phyloP scores from a whole-genome alignment of 1,140 invertebrate genomes.

The Neodiprion pinetum region DNA sequence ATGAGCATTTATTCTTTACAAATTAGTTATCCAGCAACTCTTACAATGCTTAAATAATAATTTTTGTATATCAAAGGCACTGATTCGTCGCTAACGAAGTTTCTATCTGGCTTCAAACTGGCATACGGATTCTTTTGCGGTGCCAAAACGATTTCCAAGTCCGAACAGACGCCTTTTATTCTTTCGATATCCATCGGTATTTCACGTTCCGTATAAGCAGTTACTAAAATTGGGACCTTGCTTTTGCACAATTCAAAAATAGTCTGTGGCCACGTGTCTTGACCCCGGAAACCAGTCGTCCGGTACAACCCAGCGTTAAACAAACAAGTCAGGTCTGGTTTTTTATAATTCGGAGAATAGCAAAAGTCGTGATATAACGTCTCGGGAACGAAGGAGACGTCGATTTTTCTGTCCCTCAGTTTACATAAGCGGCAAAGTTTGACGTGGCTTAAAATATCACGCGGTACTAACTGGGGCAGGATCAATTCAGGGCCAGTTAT shows the following conservation, averaged over 20 bases:
- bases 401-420: constrained; percentile 52
- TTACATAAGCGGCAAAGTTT: constrained; percentile 63
- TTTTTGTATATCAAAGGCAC: constrained; percentile 77
- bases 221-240: constrained; percentile 68
- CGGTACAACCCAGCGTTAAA: constrained; percentile 77
- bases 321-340: constrained; percentile 70
- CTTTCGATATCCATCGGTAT: constrained; percentile 66
- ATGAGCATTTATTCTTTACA: constrained; percentile 21
- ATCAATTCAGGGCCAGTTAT: constrained; percentile 72
- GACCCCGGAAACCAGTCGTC: constrained; percentile 62
- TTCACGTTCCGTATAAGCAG: constrained; percentile 71
- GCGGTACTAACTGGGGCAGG: constrained; percentile 60
- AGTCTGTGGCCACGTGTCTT: constrained; percentile 72
- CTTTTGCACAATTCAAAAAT: constrained; percentile 59
- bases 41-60: constrained; percentile 65
- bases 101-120: constrained; percentile 73
- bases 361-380: constrained; percentile 69
- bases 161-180: constrained; percentile 56
- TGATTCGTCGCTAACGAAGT: constrained; percentile 75
- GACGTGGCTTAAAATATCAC: constrained; percentile 60
- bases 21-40: constrained; percentile 29
- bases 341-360: constrained; percentile 47
- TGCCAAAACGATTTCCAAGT: constrained; percentile 60
- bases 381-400: constrained; percentile 64
- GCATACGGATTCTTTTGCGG: constrained; percentile 69